These are phyloP conservation scores for Graptemys geographica DNA, from an alignment of 2,797 vertebrate genomes.

Conservation along the genomic window DNA sequence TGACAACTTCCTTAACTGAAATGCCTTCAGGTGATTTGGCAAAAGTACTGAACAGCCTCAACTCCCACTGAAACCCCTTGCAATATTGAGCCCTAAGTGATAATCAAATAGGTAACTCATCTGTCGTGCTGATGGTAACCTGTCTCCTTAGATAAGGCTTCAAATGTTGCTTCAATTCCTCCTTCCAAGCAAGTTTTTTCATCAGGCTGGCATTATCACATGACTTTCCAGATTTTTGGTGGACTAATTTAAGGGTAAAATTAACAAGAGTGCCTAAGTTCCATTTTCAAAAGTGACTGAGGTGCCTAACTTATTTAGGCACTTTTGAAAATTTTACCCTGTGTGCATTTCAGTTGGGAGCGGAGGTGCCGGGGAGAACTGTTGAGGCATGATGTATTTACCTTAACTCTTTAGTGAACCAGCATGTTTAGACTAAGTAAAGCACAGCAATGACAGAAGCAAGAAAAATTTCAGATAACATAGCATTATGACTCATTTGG, in stretches of 20 bases:
- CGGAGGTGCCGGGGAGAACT: too few relatives aligned
- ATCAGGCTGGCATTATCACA: background rate
- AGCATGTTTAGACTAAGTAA: too few relatives aligned
- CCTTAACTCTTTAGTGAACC: background rate
- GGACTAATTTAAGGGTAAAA: background rate
- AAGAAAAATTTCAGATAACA: background rate
- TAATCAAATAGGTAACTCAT: background rate
- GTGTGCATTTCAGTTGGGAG: background rate
- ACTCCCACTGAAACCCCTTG: background rate
- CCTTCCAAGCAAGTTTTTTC: background rate
- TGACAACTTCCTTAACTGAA: fast-evolving
- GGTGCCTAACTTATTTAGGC: background rate
- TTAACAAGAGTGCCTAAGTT: background rate
- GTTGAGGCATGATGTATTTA: background rate
- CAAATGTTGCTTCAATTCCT: background rate
- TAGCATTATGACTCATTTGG: background rate
- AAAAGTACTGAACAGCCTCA: background rate
- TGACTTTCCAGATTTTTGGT: background rate
- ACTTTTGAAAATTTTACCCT: background rate
- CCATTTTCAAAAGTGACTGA: background rate
- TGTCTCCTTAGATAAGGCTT: background rate
- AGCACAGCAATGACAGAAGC: background rate
- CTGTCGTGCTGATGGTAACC: background rate
- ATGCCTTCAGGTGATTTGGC: background rate
- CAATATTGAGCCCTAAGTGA: background rate